Evolutionary conservation across 2,113 vertebrate genomes (phyloP).

Genomic region (Erythrocercus mccallii): DNA sequence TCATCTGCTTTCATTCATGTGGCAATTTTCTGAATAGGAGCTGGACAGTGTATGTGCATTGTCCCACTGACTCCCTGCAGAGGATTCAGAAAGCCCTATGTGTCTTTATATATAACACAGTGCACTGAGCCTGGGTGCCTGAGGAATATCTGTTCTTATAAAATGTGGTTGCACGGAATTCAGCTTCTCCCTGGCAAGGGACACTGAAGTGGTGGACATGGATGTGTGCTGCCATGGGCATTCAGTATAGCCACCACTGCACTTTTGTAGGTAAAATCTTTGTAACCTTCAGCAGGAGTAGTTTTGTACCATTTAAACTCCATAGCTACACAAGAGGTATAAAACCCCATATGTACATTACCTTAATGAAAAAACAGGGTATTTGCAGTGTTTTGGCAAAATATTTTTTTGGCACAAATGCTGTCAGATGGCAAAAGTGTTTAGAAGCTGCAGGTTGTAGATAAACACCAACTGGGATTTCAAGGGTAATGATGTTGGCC

Average conservation of each 20-base stretch:
- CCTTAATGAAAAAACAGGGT: not conserved
- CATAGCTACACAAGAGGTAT: not conserved
- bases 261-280: not conserved
- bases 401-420: not conserved
- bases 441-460: not conserved
- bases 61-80: not conserved
- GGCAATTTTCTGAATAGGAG: not conserved
- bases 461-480: not conserved
- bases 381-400: not conserved
- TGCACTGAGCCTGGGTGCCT: not conserved
- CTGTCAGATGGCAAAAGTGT: not conserved
- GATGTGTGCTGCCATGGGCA: fast-evolving
- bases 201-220: not conserved
- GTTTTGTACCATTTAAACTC: not conserved
- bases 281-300: not conserved
- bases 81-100: not conserved
- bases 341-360: not conserved
- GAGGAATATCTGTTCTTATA: not conserved
- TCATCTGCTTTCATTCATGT: not conserved
- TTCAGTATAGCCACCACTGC: too few species aligned
- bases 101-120: too few species aligned
- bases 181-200: not conserved
- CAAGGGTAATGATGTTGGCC: not conserved
- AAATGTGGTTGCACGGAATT: not conserved
- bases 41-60: not conserved